These are phyloP conservation scores for Sericinus montela DNA, from an alignment of 2,888 invertebrate genomes.

Conservation along the genomic window DNA sequence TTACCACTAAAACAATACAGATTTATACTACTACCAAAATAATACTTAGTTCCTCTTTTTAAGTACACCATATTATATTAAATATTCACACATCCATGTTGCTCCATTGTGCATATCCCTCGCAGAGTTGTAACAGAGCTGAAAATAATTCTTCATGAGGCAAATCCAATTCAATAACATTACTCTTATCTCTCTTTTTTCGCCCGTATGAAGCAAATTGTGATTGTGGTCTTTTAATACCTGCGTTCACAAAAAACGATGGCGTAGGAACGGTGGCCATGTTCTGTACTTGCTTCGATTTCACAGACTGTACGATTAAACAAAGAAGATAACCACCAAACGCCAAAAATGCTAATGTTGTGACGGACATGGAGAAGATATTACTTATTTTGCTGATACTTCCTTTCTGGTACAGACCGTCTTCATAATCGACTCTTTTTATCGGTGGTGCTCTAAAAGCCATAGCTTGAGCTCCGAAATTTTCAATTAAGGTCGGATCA, in stretches of 20 bases:
- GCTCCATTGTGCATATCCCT: slow-evolving; percentile 77
- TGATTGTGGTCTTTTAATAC: slow-evolving; percentile 62
- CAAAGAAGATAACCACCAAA: slow-evolving; percentile 91
- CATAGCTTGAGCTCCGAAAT: slow-evolving; percentile 65
- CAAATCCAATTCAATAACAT: slow-evolving; percentile 39
- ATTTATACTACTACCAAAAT: no score
- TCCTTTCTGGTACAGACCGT: slow-evolving; percentile 63
- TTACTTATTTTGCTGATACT: slow-evolving; percentile 83
- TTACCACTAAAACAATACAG: no score
- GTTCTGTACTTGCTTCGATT: slow-evolving; percentile 76
- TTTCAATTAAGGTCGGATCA: slow-evolving; percentile 42
- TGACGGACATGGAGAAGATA: slow-evolving; percentile 88
- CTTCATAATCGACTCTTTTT: slow-evolving; percentile 69
- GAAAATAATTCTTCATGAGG: slow-evolving; percentile 72
- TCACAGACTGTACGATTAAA: slow-evolving; percentile 86
- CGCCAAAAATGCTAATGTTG: slow-evolving; percentile 88
- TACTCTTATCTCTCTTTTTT: slow-evolving; percentile 34
- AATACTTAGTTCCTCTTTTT: no score
- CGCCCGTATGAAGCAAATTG: slow-evolving; percentile 63
- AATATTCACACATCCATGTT: slow-evolving; percentile 22
- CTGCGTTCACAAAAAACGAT: slow-evolving; percentile 56
- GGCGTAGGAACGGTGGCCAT: slow-evolving; percentile 41
- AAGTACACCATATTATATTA: not conserved
- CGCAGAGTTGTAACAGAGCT: slow-evolving; percentile 73
- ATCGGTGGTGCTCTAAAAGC: slow-evolving; percentile 53